These are phyloP conservation scores for Drosophila micromelanica DNA, from an alignment of 1,140 invertebrate genomes.

Conservation along the genomic window DNA sequence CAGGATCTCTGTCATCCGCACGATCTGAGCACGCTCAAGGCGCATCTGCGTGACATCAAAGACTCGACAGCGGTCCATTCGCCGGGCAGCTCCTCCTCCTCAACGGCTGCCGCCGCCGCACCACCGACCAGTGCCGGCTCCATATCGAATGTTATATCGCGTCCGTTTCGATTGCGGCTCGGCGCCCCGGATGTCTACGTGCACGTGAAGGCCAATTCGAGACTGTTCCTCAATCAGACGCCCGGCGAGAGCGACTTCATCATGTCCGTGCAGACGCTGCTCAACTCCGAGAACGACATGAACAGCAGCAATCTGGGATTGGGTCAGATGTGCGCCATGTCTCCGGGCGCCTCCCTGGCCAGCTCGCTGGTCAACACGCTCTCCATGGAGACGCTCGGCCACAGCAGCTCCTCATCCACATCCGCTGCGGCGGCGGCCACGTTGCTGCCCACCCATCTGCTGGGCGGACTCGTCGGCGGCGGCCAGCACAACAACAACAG, in stretches of 20 bases:
- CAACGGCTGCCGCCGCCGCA: neutral
- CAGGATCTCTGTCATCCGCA: slow-evolving; percentile 92
- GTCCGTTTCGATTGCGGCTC: slow-evolving; percentile 91
- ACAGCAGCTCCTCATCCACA: slow-evolving; percentile 22
- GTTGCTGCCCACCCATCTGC: slow-evolving; percentile 58
- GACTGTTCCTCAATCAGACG: slow-evolving; percentile 90
- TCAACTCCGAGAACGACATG: slow-evolving; percentile 86
- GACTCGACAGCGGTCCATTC: slow-evolving; percentile 85
- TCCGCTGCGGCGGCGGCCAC: slow-evolving; percentile 41
- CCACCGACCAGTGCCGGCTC: slow-evolving; percentile 18
- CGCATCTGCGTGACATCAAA: slow-evolving; percentile 91
- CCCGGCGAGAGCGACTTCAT: slow-evolving; percentile 92
- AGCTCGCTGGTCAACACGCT: slow-evolving; percentile 69
- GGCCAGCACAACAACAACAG: slow-evolving; percentile 60
- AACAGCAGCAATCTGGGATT: slow-evolving; percentile 83
- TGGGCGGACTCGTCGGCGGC: slow-evolving; percentile 79
- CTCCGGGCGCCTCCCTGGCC: slow-evolving; percentile 71
- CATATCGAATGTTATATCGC: slow-evolving; percentile 85
- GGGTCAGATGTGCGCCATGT: slow-evolving; percentile 66
- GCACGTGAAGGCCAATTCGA: slow-evolving; percentile 94
- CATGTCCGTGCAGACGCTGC: slow-evolving; percentile 95
- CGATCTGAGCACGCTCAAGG: slow-evolving; percentile 89
- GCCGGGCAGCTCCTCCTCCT: slow-evolving; percentile 48
- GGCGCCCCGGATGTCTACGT: slow-evolving; percentile 90
- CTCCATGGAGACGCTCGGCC: slow-evolving; percentile 71